phyloP scores from a whole-genome alignment of 2,888 invertebrate genomes.

The Trichogramma evanescens region DNA sequence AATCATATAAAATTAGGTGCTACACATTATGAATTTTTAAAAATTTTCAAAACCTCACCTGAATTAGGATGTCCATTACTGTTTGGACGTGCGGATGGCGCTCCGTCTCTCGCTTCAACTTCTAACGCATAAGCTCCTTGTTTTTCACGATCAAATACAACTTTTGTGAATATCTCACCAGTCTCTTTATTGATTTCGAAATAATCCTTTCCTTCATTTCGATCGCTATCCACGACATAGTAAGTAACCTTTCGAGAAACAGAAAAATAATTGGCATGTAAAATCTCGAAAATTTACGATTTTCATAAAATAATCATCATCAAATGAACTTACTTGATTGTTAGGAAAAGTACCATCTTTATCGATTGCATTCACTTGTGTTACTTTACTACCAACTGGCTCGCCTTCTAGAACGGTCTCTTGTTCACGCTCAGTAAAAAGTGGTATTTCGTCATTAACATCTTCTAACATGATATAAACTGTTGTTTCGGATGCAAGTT shows the following conservation, averaged over 20 bases:
- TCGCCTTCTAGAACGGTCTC: slow-evolving; percentile 93
- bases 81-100: slow-evolving; percentile 91
- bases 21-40: not conserved
- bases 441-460: slow-evolving; percentile 94
- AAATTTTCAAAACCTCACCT: slow-evolving; percentile 57
- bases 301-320: no score
- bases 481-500: slow-evolving; percentile 88
- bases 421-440: slow-evolving; percentile 91
- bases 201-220: slow-evolving; percentile 90
- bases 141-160: slow-evolving; percentile 95
- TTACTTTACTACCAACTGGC: slow-evolving; percentile 89
- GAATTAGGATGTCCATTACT: slow-evolving; percentile 91
- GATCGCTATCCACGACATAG: slow-evolving; percentile 83
- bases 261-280: not conserved
- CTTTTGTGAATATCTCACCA: slow-evolving; percentile 91
- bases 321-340: slow-evolving; percentile 70
- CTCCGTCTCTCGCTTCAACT: slow-evolving; percentile 93
- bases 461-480: slow-evolving; percentile 90
- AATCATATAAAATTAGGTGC: no score
- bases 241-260: slow-evolving; percentile 71
- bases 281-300: no score
- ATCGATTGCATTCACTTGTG: slow-evolving; percentile 92
- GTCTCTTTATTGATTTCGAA: slow-evolving; percentile 95
- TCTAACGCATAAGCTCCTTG: slow-evolving; percentile 95
- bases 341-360: slow-evolving; percentile 93